Percentiles rank a stretch among this genome's conserved stretches.
These are phyloP conservation scores for Stictonetta naevosa DNA, from an alignment of 2,113 vertebrate genomes.

Conservation along the genomic window DNA sequence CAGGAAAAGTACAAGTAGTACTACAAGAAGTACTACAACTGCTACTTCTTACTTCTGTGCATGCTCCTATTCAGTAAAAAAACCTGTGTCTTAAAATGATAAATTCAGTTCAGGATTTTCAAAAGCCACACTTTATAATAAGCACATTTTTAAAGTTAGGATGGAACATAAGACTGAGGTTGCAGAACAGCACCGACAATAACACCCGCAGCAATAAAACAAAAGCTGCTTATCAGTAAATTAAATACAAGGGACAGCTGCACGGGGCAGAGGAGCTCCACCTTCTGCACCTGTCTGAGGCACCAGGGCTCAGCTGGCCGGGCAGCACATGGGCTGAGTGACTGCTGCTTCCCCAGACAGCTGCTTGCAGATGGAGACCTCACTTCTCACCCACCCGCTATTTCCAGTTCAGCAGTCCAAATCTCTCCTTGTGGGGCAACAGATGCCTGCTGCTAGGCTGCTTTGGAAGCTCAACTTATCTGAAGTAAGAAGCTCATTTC, in stretches of 20 bases:
- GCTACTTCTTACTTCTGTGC: neutral
- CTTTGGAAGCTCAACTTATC: slow-evolving; percentile 49
- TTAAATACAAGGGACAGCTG: neutral
- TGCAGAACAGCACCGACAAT: neutral
- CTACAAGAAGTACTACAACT: too few relatives aligned
- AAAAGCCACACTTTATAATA: accelerated
- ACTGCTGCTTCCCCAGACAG: slow-evolving; percentile 25
- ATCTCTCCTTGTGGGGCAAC: slow-evolving; percentile 33
- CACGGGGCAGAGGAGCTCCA: neutral
- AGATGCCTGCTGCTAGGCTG: slow-evolving; percentile 1
- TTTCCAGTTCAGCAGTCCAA: slow-evolving; percentile 34
- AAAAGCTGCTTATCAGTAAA: neutral
- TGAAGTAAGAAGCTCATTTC: slow-evolving; percentile 5
- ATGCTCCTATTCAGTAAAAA: neutral
- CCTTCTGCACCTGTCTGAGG: neutral
- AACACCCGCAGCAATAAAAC: neutral
- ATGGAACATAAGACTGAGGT: neutral
- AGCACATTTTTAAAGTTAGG: neutral
- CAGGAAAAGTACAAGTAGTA: neutral
- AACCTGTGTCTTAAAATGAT: neutral
- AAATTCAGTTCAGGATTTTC: neutral
- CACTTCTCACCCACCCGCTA: neutral
- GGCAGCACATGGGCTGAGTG: neutral
- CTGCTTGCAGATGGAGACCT: neutral
- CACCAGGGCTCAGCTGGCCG: neutral